A percentile compares a stretch with the other conserved stretches of the same genome.
phyloP scores from a whole-genome alignment of 2,797 vertebrate species.

The Furcifer pardalis region DNA sequence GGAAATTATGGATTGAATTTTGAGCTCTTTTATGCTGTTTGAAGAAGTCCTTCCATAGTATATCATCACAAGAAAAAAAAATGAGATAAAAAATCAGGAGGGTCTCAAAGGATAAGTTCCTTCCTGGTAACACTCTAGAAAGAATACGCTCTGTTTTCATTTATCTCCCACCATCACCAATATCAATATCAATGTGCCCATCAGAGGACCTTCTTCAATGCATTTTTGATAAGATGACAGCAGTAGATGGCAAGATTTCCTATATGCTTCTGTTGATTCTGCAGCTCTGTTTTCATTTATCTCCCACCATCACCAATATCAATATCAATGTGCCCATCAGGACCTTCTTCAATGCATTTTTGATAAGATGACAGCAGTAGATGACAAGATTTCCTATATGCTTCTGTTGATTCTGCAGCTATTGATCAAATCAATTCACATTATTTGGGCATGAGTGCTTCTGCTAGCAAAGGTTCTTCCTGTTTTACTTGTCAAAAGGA shows the following conservation, averaged over 20 bases:
- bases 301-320: background rate
- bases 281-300: background rate
- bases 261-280: background rate
- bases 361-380: conserved; percentile 5
- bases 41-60: background rate
- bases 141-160: background rate
- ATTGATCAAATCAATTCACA: background rate
- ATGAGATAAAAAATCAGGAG: background rate
- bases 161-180: background rate
- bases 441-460: background rate
- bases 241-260: background rate
- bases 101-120: too few species aligned
- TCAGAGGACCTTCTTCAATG: background rate
- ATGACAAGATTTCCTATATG: background rate
- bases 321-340: background rate
- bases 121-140: background rate
- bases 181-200: background rate
- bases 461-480: background rate
- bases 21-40: background rate
- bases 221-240: conserved; percentile 8
- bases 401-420: conserved; percentile 1
- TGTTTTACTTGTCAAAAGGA: conserved; percentile 1
- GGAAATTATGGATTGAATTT: background rate
- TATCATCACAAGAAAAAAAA: background rate
- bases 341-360: background rate